Conservation (phyloP, 2,888 invertebrate genomes). For the Eupithecia dodoneata region DNA sequence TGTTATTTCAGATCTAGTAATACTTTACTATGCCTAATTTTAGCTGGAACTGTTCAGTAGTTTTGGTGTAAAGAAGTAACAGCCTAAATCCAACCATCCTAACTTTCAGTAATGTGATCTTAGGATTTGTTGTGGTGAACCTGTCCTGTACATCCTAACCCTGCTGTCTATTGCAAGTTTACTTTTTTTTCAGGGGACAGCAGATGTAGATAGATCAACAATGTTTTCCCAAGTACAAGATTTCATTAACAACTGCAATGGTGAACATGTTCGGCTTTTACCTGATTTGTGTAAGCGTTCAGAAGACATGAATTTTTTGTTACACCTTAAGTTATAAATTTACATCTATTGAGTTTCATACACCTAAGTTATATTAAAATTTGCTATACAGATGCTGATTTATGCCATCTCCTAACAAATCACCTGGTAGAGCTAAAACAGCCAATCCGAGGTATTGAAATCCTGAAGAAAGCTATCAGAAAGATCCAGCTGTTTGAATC, state of each 20-base stretch:
- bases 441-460: slow-evolving; percentile 92
- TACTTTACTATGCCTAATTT: not conserved
- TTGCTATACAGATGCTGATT: slow-evolving; percentile 89
- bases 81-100: not conserved
- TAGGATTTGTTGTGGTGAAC: not conserved
- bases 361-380: not conserved
- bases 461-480: slow-evolving; percentile 92
- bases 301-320: not conserved
- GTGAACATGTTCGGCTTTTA: slow-evolving; percentile 94
- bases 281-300: slow-evolving; percentile 90
- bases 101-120: not conserved
- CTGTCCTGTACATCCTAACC: not conserved
- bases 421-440: slow-evolving; percentile 90
- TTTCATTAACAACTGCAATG: slow-evolving; percentile 93
- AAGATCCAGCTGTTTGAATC: slow-evolving; percentile 94
- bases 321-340: not conserved
- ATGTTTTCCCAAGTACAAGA: slow-evolving; percentile 92
- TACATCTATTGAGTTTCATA: not conserved
- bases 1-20: not conserved
- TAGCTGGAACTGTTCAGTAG: not conserved
- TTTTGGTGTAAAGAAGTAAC: not conserved
- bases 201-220: slow-evolving; percentile 77
- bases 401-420: slow-evolving; percentile 93
- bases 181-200: slow-evolving; percentile 60
- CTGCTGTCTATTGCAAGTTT: not conserved